Evolutionary conservation across 2,113 vertebrate species (phyloP).

Genomic region (Scartelaos histophorus): DNA sequence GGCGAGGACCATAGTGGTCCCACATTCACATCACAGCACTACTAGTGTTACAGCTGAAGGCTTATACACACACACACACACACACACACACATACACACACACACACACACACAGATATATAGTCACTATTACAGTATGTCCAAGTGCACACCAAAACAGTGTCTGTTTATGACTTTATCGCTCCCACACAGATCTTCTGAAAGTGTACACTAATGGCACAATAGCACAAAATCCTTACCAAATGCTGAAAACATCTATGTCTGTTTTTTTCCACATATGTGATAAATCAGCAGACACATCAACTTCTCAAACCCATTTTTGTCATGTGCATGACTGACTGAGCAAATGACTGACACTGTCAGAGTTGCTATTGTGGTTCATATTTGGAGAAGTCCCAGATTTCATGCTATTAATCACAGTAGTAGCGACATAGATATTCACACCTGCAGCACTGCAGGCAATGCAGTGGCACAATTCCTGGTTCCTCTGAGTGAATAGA

Average conservation of each 20-base stretch:
- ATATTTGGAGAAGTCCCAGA: slow-evolving; percentile 58
- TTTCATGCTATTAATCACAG: slow-evolving; percentile 77
- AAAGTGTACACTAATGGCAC: slow-evolving; percentile 57
- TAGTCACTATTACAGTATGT: slow-evolving; percentile 9
- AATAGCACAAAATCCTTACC: slow-evolving; percentile 65
- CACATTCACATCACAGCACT: too few relatives aligned
- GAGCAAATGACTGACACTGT: slow-evolving; percentile 62
- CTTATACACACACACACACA: too few relatives aligned
- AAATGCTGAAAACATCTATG: slow-evolving; percentile 62
- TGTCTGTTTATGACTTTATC: slow-evolving; percentile 24
- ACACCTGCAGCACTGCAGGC: slow-evolving; percentile 84
- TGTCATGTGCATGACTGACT: slow-evolving; percentile 56
- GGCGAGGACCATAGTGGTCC: too few relatives aligned
- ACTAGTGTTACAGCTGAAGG: background rate
- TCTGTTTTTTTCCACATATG: slow-evolving; percentile 61
- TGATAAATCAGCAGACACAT: slow-evolving; percentile 57
- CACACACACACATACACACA: too few relatives aligned
- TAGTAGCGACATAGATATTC: slow-evolving; percentile 67
- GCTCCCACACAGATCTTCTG: slow-evolving; percentile 30
- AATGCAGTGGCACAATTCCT: slow-evolving; percentile 66
- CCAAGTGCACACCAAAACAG: slow-evolving; percentile 14
- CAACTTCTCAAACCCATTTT: slow-evolving; percentile 44
- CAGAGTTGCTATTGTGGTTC: slow-evolving; percentile 58
- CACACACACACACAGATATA: too few relatives aligned
- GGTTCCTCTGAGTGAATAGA: slow-evolving; percentile 65